Evolutionary conservation across 2,888 invertebrate species (phyloP), one percentile per base, ranked within the genome.

Genomic region (Drosophila histrio): DNA sequence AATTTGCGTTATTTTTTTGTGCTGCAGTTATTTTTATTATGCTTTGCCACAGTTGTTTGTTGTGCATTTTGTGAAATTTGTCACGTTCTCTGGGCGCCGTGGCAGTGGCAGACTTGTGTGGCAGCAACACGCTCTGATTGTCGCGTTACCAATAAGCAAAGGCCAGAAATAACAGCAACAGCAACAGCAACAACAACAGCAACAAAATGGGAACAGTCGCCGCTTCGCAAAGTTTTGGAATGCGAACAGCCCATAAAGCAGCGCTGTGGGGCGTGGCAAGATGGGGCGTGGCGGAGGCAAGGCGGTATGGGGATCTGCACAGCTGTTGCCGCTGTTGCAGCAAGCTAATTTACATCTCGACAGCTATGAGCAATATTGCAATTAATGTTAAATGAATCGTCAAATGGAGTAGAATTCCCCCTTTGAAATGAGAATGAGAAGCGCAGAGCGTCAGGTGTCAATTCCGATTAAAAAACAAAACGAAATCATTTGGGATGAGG

Each of bases 21-120:
- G 50, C 38, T 28, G 64, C 77, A 58, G 62, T 59, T 87, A 87
- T 81, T 81, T 87, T 85, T 87, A 87, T 85, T 87, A 87, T 64
- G 63, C 70, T 19, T 36, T 79, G 65, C 62, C 72, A 60, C 68
- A 59, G 62, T 64, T 75, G 56, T 58, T 52, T 36, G 32, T 22
- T 63, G 32, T 21, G 60, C 67, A 72, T 66, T 74, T 85, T 84
- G 50, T 69, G 64, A 85, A 85, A 88, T 87, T 85, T 87, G 88
- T 85, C 88, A 85, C 84, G 88, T 88, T 88, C 65, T 57, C 22
- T 32, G 56, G 73, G 56, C 46, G 59, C 70, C 53, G 47, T 38
- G 57, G 44, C 72, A 49, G 57, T 46, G 57, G 57, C 65, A 58
- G 46, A 17, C 58, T 43, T 52, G 17, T 50, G 54, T 56, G 66